Conservation (phyloP, 2,797 vertebrate species). For the Avahi laniger region DNA sequence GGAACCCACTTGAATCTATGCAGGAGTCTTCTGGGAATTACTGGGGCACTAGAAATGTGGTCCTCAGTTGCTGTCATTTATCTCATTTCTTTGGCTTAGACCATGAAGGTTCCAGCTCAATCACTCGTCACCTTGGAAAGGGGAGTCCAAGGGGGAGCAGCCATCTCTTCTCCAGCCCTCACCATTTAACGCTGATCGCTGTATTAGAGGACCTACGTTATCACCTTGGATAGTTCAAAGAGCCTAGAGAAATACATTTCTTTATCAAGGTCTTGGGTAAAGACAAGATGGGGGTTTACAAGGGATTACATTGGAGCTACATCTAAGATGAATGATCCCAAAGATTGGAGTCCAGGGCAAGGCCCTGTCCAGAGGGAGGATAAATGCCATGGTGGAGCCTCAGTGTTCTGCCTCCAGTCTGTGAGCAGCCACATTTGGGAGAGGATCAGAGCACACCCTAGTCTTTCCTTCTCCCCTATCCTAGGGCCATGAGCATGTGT, state of each 20-base stretch:
- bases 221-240: background rate
- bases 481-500: background rate
- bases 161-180: background rate
- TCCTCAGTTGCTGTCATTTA: background rate
- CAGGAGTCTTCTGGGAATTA: background rate
- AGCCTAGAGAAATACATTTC: background rate
- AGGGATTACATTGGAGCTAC: background rate
- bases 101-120: background rate
- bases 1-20: background rate
- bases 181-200: background rate
- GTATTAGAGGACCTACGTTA: background rate
- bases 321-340: background rate
- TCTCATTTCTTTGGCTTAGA: background rate
- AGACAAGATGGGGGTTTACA: background rate
- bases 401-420: background rate
- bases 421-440: background rate
- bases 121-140: background rate
- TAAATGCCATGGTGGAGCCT: background rate
- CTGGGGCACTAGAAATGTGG: background rate
- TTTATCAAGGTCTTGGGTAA: background rate
- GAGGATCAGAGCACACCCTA: fast-evolving
- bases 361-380: background rate
- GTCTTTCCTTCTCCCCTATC: fast-evolving
- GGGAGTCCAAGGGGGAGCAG: background rate
- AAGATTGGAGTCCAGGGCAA: background rate